Evolutionary conservation across 2,113 vertebrate genomes (phyloP).

Genomic region (Serilophus lunatus): DNA sequence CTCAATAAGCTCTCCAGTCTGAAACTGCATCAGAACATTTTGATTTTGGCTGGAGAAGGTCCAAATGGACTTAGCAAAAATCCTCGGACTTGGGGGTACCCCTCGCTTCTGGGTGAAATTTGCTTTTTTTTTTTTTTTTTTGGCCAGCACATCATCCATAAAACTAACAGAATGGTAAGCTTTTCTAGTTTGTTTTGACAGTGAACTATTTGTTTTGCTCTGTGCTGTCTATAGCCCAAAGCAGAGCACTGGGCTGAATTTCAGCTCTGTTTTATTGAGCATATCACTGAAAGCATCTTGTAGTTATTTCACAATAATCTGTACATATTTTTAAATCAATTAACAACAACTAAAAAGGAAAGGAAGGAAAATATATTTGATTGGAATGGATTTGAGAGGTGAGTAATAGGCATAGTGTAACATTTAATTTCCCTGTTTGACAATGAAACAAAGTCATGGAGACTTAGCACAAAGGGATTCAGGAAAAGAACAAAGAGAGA

Average conservation of each 20-base stretch:
- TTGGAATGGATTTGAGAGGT: slow-evolving; percentile 31
- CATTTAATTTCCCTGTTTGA: slow-evolving; percentile 59
- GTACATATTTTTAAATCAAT: slow-evolving; percentile 37
- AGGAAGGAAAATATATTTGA: not conserved
- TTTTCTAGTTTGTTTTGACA: slow-evolving; percentile 20
- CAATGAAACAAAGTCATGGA: slow-evolving; percentile 47
- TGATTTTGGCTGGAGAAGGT: slow-evolving; percentile 56
- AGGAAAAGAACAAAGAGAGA: slow-evolving; percentile 50
- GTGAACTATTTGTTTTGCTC: slow-evolving; percentile 23
- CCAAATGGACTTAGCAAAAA: slow-evolving; percentile 50
- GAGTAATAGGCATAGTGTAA: slow-evolving; percentile 48
- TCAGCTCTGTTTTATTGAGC: slow-evolving; percentile 28
- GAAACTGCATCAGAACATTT: slow-evolving; percentile 64
- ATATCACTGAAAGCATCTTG: not conserved
- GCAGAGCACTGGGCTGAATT: slow-evolving; percentile 26
- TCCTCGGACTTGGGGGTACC: slow-evolving; percentile 16
- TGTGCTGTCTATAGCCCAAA: slow-evolving; percentile 46
- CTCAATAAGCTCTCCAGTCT: slow-evolving; percentile 74
- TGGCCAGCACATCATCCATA: not conserved
- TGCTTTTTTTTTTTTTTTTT: slow-evolving; percentile 14
- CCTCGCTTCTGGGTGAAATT: slow-evolving; percentile 20
- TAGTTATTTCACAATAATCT: slow-evolving; percentile 10
- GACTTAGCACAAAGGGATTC: slow-evolving; percentile 46
- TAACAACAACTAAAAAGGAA: slow-evolving; percentile 15
- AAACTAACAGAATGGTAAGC: slow-evolving; percentile 9